Conservation (phyloP, 2,113 vertebrate genomes). For the Phylloscopus trochiloides region DNA sequence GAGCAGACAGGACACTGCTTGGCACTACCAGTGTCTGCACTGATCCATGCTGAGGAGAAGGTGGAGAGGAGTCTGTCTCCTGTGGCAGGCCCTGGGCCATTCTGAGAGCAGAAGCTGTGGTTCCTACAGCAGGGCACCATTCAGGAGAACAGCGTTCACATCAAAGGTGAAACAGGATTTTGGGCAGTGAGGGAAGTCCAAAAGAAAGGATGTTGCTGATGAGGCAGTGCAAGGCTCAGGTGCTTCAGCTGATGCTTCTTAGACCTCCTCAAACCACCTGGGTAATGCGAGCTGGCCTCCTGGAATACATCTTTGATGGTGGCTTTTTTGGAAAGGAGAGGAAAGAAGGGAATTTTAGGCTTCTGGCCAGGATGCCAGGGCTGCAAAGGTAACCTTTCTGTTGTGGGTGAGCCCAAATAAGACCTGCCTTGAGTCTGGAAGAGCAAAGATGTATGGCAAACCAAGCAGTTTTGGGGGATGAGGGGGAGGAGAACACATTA, state of each 20-base stretch:
- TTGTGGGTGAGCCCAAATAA: not conserved
- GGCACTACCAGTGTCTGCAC: not conserved
- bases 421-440: not conserved
- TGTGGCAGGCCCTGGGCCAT: not conserved
- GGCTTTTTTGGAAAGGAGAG: not conserved
- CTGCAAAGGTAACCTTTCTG: not conserved
- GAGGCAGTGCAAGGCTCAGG: not conserved
- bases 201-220: not conserved
- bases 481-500: slow-evolving; percentile 9
- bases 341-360: not conserved
- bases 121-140: not conserved
- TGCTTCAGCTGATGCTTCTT: not conserved
- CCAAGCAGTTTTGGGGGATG: not conserved
- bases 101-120: not conserved
- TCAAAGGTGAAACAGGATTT: not conserved
- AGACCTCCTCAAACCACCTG: not conserved
- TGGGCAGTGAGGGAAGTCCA: not conserved
- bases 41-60: not conserved
- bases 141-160: not conserved
- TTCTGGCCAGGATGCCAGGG: not conserved
- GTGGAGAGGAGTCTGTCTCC: not conserved
- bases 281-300: not conserved
- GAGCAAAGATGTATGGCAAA: not conserved
- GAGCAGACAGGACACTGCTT: not conserved
- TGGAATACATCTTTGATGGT: not conserved